These are phyloP conservation scores for Steinernema khuongi DNA, from an alignment of 1,140 invertebrate species.

Conservation along the genomic window DNA sequence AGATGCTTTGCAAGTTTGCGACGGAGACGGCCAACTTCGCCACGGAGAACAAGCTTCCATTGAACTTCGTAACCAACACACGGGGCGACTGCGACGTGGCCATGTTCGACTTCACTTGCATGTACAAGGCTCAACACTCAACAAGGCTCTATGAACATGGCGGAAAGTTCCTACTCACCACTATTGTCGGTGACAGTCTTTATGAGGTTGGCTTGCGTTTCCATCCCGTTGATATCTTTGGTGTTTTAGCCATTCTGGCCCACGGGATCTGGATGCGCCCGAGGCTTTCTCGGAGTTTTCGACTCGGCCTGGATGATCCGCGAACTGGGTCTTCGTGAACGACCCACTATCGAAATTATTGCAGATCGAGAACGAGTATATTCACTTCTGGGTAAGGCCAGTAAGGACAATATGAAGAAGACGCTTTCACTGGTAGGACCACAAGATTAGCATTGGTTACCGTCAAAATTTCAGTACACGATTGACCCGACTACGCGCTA, in stretches of 20 bases:
- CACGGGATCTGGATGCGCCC: conserved; percentile 89
- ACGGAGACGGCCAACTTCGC: conserved; percentile 90
- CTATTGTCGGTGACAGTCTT: conserved; percentile 88
- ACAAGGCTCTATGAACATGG: conserved; percentile 73
- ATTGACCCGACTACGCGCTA: conserved; percentile 43
- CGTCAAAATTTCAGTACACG: conserved; percentile 31
- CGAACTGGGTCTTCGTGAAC: conserved; percentile 68
- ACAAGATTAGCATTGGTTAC: background rate
- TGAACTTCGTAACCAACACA: conserved; percentile 27
- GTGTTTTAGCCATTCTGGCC: conserved; percentile 85
- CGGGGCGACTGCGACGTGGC: conserved; percentile 94
- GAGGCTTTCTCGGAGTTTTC: conserved; percentile 88
- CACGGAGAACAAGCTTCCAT: conserved; percentile 71
- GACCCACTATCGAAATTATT: conserved; percentile 61
- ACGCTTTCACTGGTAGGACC: conserved; percentile 62
- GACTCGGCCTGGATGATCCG: conserved; percentile 92
- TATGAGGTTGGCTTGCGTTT: conserved; percentile 69
- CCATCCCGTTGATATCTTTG: background rate
- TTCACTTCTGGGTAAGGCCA: conserved; percentile 81
- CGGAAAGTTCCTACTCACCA: conserved; percentile 75
- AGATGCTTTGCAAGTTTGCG: conserved; percentile 80
- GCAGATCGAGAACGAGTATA: conserved; percentile 92
- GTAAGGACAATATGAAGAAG: conserved; percentile 85
- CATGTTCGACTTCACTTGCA: conserved; percentile 99
- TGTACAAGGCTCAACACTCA: conserved; percentile 94